A percentile compares a stretch with the other conserved stretches of the same genome.
These are phyloP conservation scores for Drosophila repleta DNA, from an alignment of 1,140 invertebrate genomes.

Conservation along the genomic window DNA sequence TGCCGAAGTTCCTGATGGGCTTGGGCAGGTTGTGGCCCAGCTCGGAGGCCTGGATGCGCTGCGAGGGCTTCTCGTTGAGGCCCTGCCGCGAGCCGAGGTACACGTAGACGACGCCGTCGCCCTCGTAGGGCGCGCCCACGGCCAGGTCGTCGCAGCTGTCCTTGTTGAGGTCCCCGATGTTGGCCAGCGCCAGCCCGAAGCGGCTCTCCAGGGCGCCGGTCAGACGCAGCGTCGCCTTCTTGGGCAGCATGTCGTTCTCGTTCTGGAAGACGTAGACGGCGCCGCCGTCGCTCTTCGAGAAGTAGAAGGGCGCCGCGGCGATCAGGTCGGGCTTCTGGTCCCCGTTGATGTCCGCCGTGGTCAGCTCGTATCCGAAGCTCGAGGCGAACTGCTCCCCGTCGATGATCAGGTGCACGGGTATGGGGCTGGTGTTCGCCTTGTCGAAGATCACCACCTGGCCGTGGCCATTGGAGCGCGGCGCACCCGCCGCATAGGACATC, in stretches of 20 bases:
- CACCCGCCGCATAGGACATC: constrained; percentile 92
- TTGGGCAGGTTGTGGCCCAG: constrained; percentile 78
- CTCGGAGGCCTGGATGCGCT: constrained; percentile 85
- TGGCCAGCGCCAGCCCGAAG: constrained; percentile 94
- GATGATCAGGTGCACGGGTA: constrained; percentile 88
- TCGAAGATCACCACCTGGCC: constrained; percentile 94
- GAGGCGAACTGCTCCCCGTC: constrained; percentile 94
- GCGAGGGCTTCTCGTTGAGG: constrained; percentile 89
- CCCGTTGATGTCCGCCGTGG: constrained; percentile 93
- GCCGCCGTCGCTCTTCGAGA: constrained; percentile 91
- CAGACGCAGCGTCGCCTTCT: constrained; percentile 87
- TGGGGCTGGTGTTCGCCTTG: constrained; percentile 86
- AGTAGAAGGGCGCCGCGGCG: constrained; percentile 96
- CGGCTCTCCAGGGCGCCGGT: constrained; percentile 90
- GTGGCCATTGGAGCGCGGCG: constrained; percentile 92
- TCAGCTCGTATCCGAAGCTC: constrained; percentile 94
- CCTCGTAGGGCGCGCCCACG: constrained; percentile 96
- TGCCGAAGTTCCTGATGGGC: constrained; percentile 91
- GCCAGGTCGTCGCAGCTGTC: constrained; percentile 95
- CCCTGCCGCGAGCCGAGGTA: constrained; percentile 92
- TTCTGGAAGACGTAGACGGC: constrained; percentile 96
- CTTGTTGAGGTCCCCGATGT: constrained; percentile 95
- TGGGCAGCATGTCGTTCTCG: constrained; percentile 84
- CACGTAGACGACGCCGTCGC: constrained; percentile 93
- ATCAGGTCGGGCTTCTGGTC: constrained; percentile 95